Evolutionary conservation across 2,113 vertebrate species (phyloP), one percentile per base, ranked within the genome.

Genomic region (Eira barbara): DNA sequence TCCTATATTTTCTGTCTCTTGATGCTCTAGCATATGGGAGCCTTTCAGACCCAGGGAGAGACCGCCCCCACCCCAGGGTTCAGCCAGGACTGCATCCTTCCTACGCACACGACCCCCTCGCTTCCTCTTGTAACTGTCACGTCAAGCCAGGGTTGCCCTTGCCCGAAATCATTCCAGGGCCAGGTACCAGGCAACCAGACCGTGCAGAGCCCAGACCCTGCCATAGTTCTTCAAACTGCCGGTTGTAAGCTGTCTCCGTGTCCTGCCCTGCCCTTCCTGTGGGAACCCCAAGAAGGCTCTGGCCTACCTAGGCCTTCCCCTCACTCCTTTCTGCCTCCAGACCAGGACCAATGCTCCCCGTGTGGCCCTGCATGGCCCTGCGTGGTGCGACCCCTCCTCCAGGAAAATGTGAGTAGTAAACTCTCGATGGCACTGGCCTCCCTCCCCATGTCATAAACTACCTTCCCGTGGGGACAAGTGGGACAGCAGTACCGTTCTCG

Each of bases 161-260:
- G 45, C n/a, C 17, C 80, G 25, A 18, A 29, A 15, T 7, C 65
- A 23, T 6, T 31, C 57, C 12, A 74, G 31, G 39, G 65, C 55
- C 61, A 18, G 21, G 63, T 1, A 36, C 42, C 20, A 9, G 52
- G 83, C 63, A 29, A 31, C 20, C 20, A 23, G 23, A 6, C 27
- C 59, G 14, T 6, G 34, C 0, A 5, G 0, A 31, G 55, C 63
- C 74, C 81, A 25, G 4, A 27, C 55, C 34, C 71, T 27, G 12
- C 17, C 17, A 13, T 23, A 1, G 17, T 0, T 1, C 25, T 6
- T 34, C n/a, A 6, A 15, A 47, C 29, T 2, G 36, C 47, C 82
- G 0, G 0, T 5, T 9, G 25, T 12, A 8, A 0, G 10, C 27
- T 4, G 42, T 1, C 4, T 1, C 23, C 25, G 61, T 7, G 42